These are phyloP conservation scores for Aulostomus chinensis DNA, from an alignment of 2,797 vertebrate genomes.

Conservation along the genomic window DNA sequence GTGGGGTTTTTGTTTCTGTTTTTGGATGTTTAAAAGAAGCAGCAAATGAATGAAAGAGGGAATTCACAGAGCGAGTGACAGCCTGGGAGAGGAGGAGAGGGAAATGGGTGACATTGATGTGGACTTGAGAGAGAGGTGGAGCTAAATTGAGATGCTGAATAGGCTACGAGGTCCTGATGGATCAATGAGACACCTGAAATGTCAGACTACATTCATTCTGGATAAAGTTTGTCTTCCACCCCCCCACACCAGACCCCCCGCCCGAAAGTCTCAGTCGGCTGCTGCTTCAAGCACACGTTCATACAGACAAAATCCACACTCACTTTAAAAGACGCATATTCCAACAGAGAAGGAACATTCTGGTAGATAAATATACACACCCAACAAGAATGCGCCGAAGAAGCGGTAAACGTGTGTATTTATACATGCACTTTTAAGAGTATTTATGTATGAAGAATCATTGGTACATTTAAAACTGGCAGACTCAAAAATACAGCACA, in stretches of 20 bases:
- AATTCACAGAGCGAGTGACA: constrained; percentile 19
- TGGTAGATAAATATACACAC: not conserved
- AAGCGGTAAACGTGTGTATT: not conserved
- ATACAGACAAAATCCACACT: constrained; percentile 36
- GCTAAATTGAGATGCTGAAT: constrained; percentile 68
- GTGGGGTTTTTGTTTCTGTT: constrained; percentile 15
- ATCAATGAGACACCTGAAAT: constrained; percentile 67
- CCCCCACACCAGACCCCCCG: constrained; percentile 45
- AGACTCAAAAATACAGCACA: no score
- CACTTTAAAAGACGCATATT: constrained; percentile 20
- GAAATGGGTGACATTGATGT: constrained; percentile 33
- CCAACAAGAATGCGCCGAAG: no score
- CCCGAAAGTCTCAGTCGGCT: constrained; percentile 26
- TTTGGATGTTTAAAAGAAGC: constrained; percentile 21
- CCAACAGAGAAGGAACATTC: constrained; percentile 1
- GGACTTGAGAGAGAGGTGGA: constrained; percentile 42
- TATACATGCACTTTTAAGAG: not conserved
- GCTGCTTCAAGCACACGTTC: constrained; percentile 33
- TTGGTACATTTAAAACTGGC: no score
- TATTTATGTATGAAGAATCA: not conserved
- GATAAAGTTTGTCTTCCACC: constrained; percentile 45
- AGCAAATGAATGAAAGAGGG: constrained; percentile 19
- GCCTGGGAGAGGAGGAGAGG: constrained; percentile 8
- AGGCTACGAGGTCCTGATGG: constrained; percentile 47
- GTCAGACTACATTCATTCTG: constrained; percentile 52